Conservation (phyloP, 1,140 invertebrate genomes). For the Bombus polaris region DNA sequence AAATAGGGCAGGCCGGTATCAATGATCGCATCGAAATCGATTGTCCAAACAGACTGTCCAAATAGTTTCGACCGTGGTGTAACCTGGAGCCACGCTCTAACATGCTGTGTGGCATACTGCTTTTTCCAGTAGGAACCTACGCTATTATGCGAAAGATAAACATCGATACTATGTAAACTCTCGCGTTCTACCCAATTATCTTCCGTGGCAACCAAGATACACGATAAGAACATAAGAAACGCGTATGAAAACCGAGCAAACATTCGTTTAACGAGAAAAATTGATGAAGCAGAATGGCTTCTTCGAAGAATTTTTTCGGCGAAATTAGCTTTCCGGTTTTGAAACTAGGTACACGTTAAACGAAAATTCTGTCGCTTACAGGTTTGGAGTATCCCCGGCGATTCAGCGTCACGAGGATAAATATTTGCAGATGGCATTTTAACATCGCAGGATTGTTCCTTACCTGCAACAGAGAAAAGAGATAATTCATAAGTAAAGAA, state of each 20-base stretch:
- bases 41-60: conserved; percentile 33
- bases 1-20: background rate
- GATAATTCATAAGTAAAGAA: background rate
- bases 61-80: background rate
- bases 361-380: background rate
- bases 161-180: conserved; percentile 5
- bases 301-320: background rate
- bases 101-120: background rate
- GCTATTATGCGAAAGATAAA: conserved; percentile 29
- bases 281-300: background rate
- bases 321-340: background rate
- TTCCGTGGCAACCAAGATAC: background rate
- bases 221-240: background rate
- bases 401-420: background rate
- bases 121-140: background rate
- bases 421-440: background rate
- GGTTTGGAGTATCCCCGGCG: background rate
- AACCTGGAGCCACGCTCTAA: background rate
- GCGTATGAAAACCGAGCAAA: background rate
- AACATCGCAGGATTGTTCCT: background rate
- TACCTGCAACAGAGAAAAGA: background rate
- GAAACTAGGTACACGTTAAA: too few relatives aligned
- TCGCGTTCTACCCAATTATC: conserved; percentile 15
- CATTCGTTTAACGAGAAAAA: background rate
- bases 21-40: conserved; percentile 15